Evolutionary conservation across 2,888 invertebrate species (phyloP), one percentile per base, ranked within the genome.

Genomic region (Tipula vernalis): DNA sequence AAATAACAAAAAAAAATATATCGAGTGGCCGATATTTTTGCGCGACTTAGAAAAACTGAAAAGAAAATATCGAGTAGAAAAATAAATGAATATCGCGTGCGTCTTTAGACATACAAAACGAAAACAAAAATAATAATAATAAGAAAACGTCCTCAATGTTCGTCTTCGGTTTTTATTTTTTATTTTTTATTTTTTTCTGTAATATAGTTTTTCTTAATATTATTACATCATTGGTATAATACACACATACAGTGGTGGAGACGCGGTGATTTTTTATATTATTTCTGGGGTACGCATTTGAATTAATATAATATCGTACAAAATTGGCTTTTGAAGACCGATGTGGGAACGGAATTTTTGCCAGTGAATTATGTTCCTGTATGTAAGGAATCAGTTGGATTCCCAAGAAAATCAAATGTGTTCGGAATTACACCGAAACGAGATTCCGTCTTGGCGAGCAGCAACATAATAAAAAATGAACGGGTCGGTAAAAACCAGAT

Each of bases 11-110:
- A 87, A 83, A 87, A 42, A 85, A 42, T 28, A 87, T 47, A 87
- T 84, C 86, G 86, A 87, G 47, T 87, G 87, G 86, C 87, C 87
- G 87, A 87, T 87, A 86, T 87, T 71, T 71, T 87, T 87, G 87
- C 83, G 86, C 83, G 86, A 47, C 86, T 83, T 44, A 86, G 42
- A 51, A 84, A 86, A 86, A 41, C 86, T 44, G 51, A 44, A 44
- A 44, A 36, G 86, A 44, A 44, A 47, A 86, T 39, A 71, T 71
- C 71, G 71, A 18, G 71, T 28, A 57, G 15, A 57, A 57, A 57
- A 57, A 57, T 57, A 57, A 57, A 57, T 57, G n/a, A 57, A 57
- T 15, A 57, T 57, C 51, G 51, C 71, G 51, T 15, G 71, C 71
- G 71, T 28, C 28, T 71, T 71, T 2, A 71, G 71, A 71, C 28